These are phyloP conservation scores for Drosophila anomelani DNA, from an alignment of 2,888 invertebrate genomes.

Conservation along the genomic window DNA sequence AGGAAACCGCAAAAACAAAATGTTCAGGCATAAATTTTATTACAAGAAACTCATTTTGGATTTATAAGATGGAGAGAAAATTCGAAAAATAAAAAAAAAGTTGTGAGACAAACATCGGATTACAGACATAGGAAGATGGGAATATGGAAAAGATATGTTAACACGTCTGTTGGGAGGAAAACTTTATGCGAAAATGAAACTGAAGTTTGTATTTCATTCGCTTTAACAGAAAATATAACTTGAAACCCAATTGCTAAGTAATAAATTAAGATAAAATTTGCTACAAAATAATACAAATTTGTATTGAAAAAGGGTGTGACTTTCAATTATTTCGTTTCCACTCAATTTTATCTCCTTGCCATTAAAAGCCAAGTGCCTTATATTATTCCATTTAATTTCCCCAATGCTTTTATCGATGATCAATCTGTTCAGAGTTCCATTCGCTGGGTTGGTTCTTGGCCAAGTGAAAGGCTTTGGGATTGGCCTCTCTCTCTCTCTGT, in stretches of 20 bases:
- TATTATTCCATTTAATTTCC: conserved; percentile 22
- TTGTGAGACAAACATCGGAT: conserved; percentile 18
- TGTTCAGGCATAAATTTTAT: conserved; percentile 21
- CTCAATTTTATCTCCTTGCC: conserved; percentile 20
- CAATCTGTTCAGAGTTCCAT: conserved; percentile 26
- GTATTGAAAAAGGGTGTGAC: not conserved
- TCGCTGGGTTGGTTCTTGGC: conserved; percentile 18
- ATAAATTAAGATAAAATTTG: not conserved
- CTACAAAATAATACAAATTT: not conserved
- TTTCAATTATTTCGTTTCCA: conserved; percentile 1
- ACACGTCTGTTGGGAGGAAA: not conserved
- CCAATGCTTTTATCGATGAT: conserved; percentile 14
- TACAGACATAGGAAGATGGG: not conserved
- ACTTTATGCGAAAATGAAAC: conserved; percentile 10
- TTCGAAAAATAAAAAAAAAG: conserved; percentile 8
- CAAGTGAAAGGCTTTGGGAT: conserved; percentile 31
- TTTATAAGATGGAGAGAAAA: conserved; percentile 1
- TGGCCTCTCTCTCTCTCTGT: conserved; percentile 1
- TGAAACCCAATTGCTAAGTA: not conserved
- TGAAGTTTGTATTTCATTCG: conserved; percentile 3
- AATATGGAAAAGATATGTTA: not conserved
- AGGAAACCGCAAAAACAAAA: conserved; percentile 55
- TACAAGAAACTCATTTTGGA: conserved; percentile 27
- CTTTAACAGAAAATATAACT: not conserved
- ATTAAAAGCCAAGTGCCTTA: conserved; percentile 14